phyloP scores from a whole-genome alignment of 2,888 invertebrate species.

The Ephialtes manifestator region DNA sequence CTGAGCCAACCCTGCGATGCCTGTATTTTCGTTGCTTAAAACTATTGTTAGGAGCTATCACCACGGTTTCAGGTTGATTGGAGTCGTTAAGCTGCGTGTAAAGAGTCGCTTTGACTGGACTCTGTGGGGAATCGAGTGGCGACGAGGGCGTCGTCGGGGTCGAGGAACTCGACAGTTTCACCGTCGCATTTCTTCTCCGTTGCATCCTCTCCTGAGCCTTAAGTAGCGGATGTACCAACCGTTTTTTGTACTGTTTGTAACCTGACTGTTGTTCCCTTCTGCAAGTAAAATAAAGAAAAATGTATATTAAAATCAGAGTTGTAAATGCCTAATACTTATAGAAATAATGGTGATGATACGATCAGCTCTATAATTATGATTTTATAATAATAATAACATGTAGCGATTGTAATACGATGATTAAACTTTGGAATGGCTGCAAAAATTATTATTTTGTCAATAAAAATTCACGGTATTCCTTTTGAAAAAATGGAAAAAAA shows the following conservation, averaged over 20 bases:
- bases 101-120: slow-evolving; percentile 88
- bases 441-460: no score
- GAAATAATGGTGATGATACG: no score
- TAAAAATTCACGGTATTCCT: no score
- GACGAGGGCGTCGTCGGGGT: slow-evolving; percentile 82
- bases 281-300: not conserved
- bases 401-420: no score
- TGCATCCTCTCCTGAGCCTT: slow-evolving; percentile 87
- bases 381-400: no score
- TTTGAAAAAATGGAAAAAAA: no score
- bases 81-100: slow-evolving; percentile 88
- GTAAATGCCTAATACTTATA: no score
- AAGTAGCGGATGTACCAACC: slow-evolving; percentile 87
- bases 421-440: no score
- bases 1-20: slow-evolving; percentile 89
- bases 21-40: slow-evolving; percentile 87
- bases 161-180: slow-evolving; percentile 81
- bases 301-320: no score
- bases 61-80: slow-evolving; percentile 88
- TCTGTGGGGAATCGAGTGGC: slow-evolving; percentile 84
- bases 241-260: slow-evolving; percentile 86
- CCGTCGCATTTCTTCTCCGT: slow-evolving; percentile 80
- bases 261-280: slow-evolving; percentile 88
- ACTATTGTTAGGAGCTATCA: slow-evolving; percentile 83
- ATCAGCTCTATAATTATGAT: no score